phyloP scores from a whole-genome alignment of 1,140 invertebrate genomes.

The Cotesia chilonis region DNA sequence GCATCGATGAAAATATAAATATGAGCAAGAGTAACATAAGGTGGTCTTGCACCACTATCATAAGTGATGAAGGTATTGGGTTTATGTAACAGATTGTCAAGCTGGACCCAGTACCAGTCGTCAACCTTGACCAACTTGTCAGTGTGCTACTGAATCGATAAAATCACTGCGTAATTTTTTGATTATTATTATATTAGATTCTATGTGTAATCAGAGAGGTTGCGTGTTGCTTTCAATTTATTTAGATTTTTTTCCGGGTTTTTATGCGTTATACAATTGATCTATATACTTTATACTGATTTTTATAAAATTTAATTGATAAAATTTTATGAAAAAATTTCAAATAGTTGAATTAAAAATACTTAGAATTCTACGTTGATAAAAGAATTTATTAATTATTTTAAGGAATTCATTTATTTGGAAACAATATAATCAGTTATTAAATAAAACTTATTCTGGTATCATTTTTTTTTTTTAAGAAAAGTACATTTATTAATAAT shows the following conservation, averaged over 20 bases:
- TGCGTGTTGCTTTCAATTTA: constrained; percentile 11
- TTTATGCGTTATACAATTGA: neutral
- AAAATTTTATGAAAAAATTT: no score
- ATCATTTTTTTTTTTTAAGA: no score
- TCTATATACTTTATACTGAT: no score
- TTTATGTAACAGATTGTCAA: constrained; percentile 3
- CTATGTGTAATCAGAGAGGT: constrained; percentile 16
- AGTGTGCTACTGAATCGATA: constrained; percentile 9
- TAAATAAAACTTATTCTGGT: no score
- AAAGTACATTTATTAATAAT: no score
- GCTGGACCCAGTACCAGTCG: constrained; percentile 22
- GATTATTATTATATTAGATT: constrained; percentile 13
- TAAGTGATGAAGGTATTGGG: neutral
- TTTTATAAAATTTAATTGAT: no score
- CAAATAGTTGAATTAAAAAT: no score
- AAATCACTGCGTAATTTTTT: constrained; percentile 35
- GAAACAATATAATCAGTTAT: no score
- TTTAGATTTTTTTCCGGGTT: neutral
- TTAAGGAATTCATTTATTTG: no score
- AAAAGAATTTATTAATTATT: no score
- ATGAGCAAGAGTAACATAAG: neutral
- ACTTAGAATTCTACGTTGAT: no score
- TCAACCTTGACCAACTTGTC: constrained; percentile 50
- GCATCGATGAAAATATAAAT: no score
- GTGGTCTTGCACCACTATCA: neutral